These are phyloP conservation scores for Novumbra hubbsi DNA, from an alignment of 2,797 vertebrate genomes.

Conservation along the genomic window DNA sequence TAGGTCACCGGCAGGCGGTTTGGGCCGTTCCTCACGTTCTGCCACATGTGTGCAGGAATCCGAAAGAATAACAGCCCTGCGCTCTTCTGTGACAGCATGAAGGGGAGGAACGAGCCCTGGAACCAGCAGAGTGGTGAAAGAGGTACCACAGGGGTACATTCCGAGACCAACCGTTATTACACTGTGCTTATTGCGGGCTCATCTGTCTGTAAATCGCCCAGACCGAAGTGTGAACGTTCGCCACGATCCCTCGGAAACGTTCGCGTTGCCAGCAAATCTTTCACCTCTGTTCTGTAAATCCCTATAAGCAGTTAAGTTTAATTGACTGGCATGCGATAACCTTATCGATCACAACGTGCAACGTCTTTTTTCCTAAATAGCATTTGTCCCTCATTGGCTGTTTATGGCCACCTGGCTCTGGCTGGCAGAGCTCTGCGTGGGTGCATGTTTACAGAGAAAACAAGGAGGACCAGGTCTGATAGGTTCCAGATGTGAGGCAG, in stretches of 20 bases:
- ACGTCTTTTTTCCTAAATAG: neutral
- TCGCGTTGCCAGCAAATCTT: neutral
- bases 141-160: neutral
- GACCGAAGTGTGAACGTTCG: too few species aligned
- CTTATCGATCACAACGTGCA: neutral
- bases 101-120: constrained; percentile 6
- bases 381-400: neutral
- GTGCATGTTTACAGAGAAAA: neutral
- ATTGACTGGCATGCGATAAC: neutral
- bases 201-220: neutral
- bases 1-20: neutral
- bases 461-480: neutral
- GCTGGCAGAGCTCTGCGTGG: neutral
- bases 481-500: constrained; percentile 3
- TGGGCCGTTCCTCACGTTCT: neutral
- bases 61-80: neutral
- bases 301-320: neutral
- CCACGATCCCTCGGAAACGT: neutral
- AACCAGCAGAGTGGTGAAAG: neutral
- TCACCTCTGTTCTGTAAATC: neutral
- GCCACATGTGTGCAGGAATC: constrained; percentile 13
- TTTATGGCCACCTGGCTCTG: neutral
- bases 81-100: neutral
- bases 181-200: too few species aligned
- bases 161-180: neutral